These are phyloP conservation scores for Protomyctophum bolini DNA, from an alignment of 2,113 vertebrate genomes.

Conservation along the genomic window DNA sequence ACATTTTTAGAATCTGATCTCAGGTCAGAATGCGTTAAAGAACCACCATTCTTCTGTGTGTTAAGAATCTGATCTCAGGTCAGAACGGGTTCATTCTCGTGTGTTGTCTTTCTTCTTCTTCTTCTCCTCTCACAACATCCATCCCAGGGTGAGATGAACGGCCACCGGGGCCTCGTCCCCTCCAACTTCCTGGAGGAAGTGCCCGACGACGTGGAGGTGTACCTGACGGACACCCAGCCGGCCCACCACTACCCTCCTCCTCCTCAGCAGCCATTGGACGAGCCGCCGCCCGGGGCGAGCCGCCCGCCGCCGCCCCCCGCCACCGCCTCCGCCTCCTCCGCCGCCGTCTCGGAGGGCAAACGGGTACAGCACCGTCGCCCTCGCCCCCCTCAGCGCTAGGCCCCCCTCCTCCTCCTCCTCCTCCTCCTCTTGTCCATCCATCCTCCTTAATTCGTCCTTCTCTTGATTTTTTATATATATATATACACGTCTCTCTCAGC, in stretches of 20 bases:
- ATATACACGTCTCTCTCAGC: conserved; percentile 72
- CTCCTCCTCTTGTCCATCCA: conserved; percentile 74
- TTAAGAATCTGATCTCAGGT: no score
- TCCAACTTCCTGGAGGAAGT: conserved; percentile 95
- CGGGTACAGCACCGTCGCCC: conserved; percentile 83
- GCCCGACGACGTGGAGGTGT: conserved; percentile 88
- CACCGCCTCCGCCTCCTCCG: conserved; percentile 48
- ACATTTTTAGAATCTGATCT: no score
- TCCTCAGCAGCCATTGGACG: conserved; percentile 82
- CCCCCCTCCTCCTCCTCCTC: conserved; percentile 52
- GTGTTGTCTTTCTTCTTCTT: not conserved
- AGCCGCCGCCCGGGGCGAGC: conserved; percentile 60
- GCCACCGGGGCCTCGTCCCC: conserved; percentile 91
- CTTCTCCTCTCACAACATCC: no score
- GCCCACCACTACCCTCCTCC: no score
- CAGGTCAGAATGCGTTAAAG: no score
- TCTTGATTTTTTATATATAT: no score
- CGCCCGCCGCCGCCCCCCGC: conserved; percentile 30
- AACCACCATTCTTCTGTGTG: no score
- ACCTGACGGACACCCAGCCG: conserved; percentile 90
- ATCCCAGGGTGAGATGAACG: conserved; percentile 91
- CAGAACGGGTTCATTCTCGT: no score
- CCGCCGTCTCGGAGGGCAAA: conserved; percentile 73
- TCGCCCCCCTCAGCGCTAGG: conserved; percentile 83
- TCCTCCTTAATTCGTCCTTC: conserved; percentile 77